Evolutionary conservation across 2,113 vertebrate species (phyloP).

Genomic region (Coptodon rendalli): DNA sequence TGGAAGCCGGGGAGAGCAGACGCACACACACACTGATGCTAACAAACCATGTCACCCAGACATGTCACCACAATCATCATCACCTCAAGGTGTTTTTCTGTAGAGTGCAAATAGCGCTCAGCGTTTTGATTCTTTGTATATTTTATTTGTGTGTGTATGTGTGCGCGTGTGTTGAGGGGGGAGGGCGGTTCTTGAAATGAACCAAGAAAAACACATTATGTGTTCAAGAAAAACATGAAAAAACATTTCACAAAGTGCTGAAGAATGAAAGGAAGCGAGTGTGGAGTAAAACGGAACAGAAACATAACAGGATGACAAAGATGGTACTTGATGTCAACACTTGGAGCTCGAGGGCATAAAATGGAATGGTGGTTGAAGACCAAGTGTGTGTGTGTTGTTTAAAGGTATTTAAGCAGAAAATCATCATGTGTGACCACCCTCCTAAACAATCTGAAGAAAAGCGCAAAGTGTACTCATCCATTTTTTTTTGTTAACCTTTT

Average conservation of each 20-base stretch:
- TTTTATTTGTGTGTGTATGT: background rate
- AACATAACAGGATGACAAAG: background rate
- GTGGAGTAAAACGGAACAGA: background rate
- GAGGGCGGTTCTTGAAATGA: background rate
- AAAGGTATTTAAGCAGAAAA: background rate
- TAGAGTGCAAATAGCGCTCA: background rate
- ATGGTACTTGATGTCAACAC: background rate
- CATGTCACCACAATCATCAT: background rate
- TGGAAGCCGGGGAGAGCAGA: background rate
- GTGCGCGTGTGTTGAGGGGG: background rate
- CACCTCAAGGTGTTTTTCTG: background rate
- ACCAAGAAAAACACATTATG: background rate
- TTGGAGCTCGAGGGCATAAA: background rate
- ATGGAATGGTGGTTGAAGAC: background rate
- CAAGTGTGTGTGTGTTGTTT: background rate
- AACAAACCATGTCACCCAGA: slow-evolving; percentile 1
- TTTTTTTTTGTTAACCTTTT: background rate
- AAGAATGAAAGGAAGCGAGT: background rate
- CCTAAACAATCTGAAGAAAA: background rate
- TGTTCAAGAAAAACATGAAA: background rate
- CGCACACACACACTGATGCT: background rate
- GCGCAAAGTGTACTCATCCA: background rate
- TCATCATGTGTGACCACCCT: background rate
- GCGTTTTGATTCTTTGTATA: background rate
- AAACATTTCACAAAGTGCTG: background rate